Percentiles rank a stretch among this genome's conserved stretches.
Evolutionary conservation across 2,888 invertebrate genomes (phyloP).

Genomic region (Xylota segnis): DNA sequence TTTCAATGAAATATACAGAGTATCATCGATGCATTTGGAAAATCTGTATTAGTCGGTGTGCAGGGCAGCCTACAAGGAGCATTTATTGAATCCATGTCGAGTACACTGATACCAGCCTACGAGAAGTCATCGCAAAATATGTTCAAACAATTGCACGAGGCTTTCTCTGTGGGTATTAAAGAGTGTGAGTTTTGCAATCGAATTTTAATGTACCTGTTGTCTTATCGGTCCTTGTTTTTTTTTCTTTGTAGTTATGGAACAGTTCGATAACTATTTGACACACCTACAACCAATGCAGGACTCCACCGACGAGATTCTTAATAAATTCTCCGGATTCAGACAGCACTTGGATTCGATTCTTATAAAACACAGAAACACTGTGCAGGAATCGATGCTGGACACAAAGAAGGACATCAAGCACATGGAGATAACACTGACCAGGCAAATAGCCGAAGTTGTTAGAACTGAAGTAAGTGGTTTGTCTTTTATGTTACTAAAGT

Average conservation of each 20-base stretch:
- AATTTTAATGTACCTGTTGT: not conserved
- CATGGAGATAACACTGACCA: conserved; percentile 81
- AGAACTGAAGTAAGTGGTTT: conserved; percentile 80
- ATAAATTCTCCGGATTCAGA: conserved; percentile 81
- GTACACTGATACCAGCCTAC: conserved; percentile 92
- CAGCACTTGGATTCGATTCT: conserved; percentile 81
- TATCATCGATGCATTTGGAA: conserved; percentile 90
- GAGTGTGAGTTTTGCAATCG: conserved; percentile 89
- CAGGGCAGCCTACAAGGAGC: conserved; percentile 90
- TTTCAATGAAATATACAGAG: conserved; percentile 85
- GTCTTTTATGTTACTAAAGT: not conserved
- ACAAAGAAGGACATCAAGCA: conserved; percentile 83
- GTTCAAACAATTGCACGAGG: conserved; percentile 95
- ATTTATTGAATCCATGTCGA: conserved; percentile 91
- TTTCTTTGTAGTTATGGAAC: conserved; percentile 84
- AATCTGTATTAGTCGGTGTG: conserved; percentile 88
- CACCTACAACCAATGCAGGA: conserved; percentile 84
- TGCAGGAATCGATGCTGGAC: conserved; percentile 82
- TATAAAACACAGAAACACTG: conserved; percentile 81
- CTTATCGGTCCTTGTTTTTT: conserved; percentile 39
- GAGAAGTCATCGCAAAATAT: conserved; percentile 94
- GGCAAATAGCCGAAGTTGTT: conserved; percentile 83
- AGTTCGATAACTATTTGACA: conserved; percentile 85
- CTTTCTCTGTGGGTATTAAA: conserved; percentile 94
- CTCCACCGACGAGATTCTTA: conserved; percentile 82